A percentile compares a stretch with the other conserved stretches of the same genome.
Evolutionary conservation across 2,797 vertebrate genomes (phyloP).

Genomic region (Syndactyla subalaris): DNA sequence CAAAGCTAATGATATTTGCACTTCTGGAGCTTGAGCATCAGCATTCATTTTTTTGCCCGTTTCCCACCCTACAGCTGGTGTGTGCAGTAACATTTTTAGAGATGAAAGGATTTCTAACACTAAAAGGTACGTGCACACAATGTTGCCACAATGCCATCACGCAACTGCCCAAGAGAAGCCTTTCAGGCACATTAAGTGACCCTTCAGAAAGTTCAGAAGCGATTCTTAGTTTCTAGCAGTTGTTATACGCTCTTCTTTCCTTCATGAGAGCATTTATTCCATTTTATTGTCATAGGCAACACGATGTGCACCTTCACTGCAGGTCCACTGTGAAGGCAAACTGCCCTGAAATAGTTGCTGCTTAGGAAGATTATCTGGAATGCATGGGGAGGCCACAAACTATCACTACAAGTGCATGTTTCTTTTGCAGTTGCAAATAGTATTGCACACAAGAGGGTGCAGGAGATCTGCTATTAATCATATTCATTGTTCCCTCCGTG

Average conservation of each 20-base stretch:
- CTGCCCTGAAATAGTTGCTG: background rate
- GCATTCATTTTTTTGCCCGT: background rate
- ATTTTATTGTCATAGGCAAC: background rate
- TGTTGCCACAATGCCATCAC: background rate
- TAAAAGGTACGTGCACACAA: background rate
- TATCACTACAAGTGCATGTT: conserved; percentile 24
- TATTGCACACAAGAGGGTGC: conserved; percentile 30
- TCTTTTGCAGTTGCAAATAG: conserved; percentile 34
- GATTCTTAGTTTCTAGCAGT: background rate
- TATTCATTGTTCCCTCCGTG: conserved; percentile 48
- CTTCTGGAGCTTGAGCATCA: background rate
- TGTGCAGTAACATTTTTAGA: background rate
- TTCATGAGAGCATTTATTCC: background rate
- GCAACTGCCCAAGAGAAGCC: background rate
- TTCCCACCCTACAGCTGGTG: background rate
- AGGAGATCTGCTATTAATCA: conserved; percentile 62
- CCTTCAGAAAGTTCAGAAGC: background rate
- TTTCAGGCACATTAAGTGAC: background rate
- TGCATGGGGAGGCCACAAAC: conserved; percentile 14
- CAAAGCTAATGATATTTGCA: background rate
- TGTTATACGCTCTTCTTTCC: background rate
- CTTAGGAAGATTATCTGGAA: conserved; percentile 38
- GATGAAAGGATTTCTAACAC: background rate
- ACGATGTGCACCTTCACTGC: background rate
- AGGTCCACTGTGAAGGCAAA: background rate